Conservation (phyloP, 2,888 invertebrate genomes). For the Boloria euphrosyne region DNA sequence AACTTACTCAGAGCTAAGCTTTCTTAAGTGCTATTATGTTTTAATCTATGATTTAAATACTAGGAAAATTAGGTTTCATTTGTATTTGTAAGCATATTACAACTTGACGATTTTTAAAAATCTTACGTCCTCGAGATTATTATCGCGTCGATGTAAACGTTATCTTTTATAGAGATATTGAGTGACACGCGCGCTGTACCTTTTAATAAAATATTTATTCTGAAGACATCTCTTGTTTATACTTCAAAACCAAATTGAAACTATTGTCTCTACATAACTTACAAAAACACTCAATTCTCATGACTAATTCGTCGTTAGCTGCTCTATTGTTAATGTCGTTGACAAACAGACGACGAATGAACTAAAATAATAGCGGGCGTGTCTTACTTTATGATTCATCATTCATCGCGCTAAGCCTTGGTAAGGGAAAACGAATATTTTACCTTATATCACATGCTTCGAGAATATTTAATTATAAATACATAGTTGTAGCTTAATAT, state of each 20-base stretch:
- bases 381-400: slow-evolving; percentile 31
- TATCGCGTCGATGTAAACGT: too few species aligned
- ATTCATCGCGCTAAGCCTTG: slow-evolving; percentile 23
- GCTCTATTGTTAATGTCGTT: slow-evolving; percentile 22
- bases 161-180: too few species aligned
- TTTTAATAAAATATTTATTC: not conserved
- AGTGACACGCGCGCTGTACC: too few species aligned
- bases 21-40: slow-evolving; percentile 1
- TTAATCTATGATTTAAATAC: not conserved
- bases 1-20: not conserved
- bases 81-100: too few species aligned
- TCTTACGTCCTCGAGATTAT: too few species aligned
- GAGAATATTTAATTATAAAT: too few species aligned
- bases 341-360: slow-evolving; percentile 24
- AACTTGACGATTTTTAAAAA: too few species aligned
- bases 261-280: not conserved
- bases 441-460: not conserved
- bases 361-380: slow-evolving; percentile 28
- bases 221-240: not conserved
- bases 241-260: not conserved
- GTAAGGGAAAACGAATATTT: slow-evolving; percentile 17
- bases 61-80: too few species aligned
- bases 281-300: slow-evolving; percentile 14
- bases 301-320: slow-evolving; percentile 25
- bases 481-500: too few species aligned